Base-by-base conservation (phyloP, 30 jellyfish, hydroid and myxozoan genomes). In the Aurelia coerulea region DNA sequence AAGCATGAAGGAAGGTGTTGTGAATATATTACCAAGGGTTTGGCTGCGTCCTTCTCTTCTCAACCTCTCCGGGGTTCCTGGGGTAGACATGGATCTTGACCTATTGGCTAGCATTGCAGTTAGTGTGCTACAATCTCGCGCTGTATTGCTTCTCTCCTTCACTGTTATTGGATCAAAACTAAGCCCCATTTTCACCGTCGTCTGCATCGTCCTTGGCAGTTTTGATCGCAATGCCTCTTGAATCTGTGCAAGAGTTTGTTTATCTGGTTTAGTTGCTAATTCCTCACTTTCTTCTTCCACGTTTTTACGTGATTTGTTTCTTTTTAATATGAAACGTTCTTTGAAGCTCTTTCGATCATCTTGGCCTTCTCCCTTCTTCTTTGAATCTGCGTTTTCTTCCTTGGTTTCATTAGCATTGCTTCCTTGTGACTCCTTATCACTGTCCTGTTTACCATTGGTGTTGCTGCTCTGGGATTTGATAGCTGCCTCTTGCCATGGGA, bases 101-200 rank as follows among this genome's bases (percentile, higher is more conserved):
- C 78, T 84, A 16, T 68, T 81, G 32, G 52, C 66, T 34, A 73
- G 32, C 83, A 74, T 62, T 32, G 74, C 37, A 5, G 93, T 62
- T 5, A 73, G 68, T 10, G 74, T 74, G 37, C 35, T 37, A 37
- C 87, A 63, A 11, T 83, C 74, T 10, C 92, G 80, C 14, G 77
- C 87, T 39, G 42, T 50, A 63, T 84, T 52, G 53, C 73, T 83
- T 65, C 88, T 68, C 63, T 88, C 91, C 62, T 60, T 79, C 5
- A 73, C 78, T 8, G 89, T 88, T 13, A 88, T 76, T 16, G 96
- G 96, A 54, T 88, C 96, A 33, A 79, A 75, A 72, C 89, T 75
- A n/a, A 88, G 85, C 71, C 96, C 96, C 91, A 88, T 82, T 60
- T 66, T 42, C 2, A 88, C 96, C 37, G 96, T 88, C 12, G 96